Conservation (phyloP, 2,888 invertebrate genomes). For the Macrosoma leucophasiata region DNA sequence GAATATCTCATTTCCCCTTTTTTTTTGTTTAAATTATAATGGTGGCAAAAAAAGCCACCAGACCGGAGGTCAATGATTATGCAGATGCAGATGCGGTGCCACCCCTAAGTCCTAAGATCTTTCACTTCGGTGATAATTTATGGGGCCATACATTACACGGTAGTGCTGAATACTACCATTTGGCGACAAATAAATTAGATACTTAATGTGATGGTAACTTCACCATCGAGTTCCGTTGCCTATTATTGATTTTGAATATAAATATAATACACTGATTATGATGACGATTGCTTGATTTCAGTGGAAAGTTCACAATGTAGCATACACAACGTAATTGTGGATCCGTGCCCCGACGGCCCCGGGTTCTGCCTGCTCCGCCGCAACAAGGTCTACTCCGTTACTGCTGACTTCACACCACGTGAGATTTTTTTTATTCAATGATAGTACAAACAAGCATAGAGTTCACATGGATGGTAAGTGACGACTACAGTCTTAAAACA, state of each 20-base stretch:
- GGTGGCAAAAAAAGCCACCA: no score
- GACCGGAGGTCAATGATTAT: no score
- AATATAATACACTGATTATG: no score
- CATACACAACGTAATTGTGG: slow-evolving; percentile 42
- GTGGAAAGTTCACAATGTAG: slow-evolving; percentile 40
- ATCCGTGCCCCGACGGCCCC: slow-evolving; percentile 42
- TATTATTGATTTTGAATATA: no score
- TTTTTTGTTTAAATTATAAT: no score
- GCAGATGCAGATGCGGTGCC: no score
- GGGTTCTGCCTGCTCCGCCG: slow-evolving; percentile 42
- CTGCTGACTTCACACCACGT: slow-evolving; percentile 48
- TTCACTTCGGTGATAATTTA: neutral
- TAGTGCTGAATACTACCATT: no score
- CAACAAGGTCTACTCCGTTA: slow-evolving; percentile 41
- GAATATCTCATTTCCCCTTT: no score
- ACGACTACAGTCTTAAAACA: neutral
- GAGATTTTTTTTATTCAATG: slow-evolving; percentile 27
- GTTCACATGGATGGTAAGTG: neutral
- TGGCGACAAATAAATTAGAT: no score
- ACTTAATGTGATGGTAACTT: no score
- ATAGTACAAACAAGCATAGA: neutral
- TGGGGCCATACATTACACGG: no score
- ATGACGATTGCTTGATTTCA: slow-evolving; percentile 32
- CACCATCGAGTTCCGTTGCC: neutral
- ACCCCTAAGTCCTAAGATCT: no score